Conservation (phyloP, 2,888 invertebrate species). For the Prosapia bicincta region DNA sequence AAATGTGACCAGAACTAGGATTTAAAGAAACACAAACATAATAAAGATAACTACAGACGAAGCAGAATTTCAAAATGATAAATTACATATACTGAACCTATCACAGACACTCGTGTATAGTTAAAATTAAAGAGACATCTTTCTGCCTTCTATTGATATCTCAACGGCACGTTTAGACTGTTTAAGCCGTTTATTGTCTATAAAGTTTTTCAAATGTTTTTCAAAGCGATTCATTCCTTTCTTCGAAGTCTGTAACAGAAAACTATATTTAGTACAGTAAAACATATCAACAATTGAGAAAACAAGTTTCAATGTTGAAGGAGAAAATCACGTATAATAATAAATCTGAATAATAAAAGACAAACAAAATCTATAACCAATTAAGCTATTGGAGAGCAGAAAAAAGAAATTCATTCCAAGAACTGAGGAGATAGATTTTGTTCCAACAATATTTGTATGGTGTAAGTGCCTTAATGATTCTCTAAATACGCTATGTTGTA, state of each 20-base stretch:
- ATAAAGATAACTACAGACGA: not conserved
- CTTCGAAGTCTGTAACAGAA: slow-evolving; percentile 60
- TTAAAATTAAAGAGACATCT: slow-evolving; percentile 77
- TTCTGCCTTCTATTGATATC: slow-evolving; percentile 94
- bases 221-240: slow-evolving; percentile 88
- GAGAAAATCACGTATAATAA: no score
- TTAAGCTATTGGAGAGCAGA: no score
- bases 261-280: not conserved
- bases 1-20: no score
- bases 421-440: no score
- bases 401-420: no score
- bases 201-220: slow-evolving; percentile 86
- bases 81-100: not conserved
- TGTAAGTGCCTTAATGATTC: no score
- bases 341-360: no score
- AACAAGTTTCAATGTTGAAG: no score
- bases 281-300: no score
- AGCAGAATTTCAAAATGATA: not conserved
- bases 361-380: no score
- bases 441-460: no score
- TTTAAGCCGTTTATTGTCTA: slow-evolving; percentile 77
- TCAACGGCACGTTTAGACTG: slow-evolving; percentile 78
- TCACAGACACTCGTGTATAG: slow-evolving; percentile 13
- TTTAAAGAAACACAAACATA: not conserved
- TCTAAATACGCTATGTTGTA: no score